A percentile compares a stretch with the other conserved stretches of the same genome.
These are phyloP conservation scores for Lordiphosa andalusiaca DNA, from an alignment of 2,888 invertebrate species.

Conservation along the genomic window DNA sequence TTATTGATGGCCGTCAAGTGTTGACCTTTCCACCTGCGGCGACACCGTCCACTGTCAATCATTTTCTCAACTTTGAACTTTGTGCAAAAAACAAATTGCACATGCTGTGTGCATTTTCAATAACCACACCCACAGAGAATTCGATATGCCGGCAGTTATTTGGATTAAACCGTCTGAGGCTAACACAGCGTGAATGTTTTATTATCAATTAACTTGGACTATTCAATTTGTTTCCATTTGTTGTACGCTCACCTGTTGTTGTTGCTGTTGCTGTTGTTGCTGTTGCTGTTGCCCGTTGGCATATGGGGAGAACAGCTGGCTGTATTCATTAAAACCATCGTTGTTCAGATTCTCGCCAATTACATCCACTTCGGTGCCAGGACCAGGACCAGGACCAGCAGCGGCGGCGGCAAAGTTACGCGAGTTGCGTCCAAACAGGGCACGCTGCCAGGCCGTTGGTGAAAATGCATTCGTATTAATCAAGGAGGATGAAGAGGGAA, in stretches of 20 bases:
- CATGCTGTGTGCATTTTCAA: no score
- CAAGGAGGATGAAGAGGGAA: conserved; percentile 81
- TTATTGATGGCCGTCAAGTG: no score
- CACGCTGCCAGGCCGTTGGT: conserved; percentile 86
- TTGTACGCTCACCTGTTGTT: conserved; percentile 58
- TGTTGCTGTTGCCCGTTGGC: conserved; percentile 24
- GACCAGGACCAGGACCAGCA: conserved; percentile 17
- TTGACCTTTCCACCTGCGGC: no score
- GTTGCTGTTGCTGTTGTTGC: conserved; percentile 32
- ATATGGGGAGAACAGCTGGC: conserved; percentile 28
- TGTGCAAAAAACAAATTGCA: no score
- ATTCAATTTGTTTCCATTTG: conserved; percentile 10
- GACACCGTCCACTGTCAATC: no score
- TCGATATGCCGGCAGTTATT: no score
- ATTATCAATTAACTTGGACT: neutral
- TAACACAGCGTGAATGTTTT: no score
- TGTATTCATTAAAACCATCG: conserved; percentile 45
- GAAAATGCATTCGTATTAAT: conserved; percentile 60
- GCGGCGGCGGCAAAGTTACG: conserved; percentile 79
- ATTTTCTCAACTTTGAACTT: no score
- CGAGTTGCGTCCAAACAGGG: conserved; percentile 90
- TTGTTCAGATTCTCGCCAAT: conserved; percentile 24
- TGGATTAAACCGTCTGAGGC: no score
- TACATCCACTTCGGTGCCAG: neutral
- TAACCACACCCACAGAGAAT: no score